Percentiles rank a stretch among this genome's conserved stretches.
Conservation (phyloP, 2,113 vertebrate species). For the Pholis gunnellus region DNA sequence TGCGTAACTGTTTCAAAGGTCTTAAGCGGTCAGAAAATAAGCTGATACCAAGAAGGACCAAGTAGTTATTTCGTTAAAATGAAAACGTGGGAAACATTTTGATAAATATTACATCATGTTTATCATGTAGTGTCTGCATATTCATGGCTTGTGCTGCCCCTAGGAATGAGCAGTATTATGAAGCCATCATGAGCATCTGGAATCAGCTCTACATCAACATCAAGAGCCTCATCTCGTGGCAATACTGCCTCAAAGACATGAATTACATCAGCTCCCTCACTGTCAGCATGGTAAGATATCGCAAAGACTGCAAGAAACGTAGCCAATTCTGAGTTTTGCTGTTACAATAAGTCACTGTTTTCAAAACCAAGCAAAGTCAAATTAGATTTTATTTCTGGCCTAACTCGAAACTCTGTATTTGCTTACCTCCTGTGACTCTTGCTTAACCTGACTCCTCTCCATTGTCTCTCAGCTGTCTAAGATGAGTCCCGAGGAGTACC, state of each 20-base stretch:
- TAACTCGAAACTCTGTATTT: neutral
- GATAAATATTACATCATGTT: neutral
- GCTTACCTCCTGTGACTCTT: neutral
- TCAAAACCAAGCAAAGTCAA: neutral
- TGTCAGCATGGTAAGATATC: slow-evolving; percentile 86
- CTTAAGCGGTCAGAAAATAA: neutral
- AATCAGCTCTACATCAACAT: slow-evolving; percentile 98
- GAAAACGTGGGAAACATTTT: neutral
- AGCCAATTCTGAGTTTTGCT: neutral
- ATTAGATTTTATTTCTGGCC: neutral
- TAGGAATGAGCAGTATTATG: slow-evolving; percentile 97
- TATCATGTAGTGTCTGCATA: neutral
- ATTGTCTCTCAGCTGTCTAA: slow-evolving; percentile 87
- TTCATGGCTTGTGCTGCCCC: slow-evolving; percentile 19
- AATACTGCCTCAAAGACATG: slow-evolving; percentile 94
- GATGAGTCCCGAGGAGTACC: slow-evolving; percentile 95
- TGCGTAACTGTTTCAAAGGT: neutral
- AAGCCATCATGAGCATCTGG: slow-evolving; percentile 93
- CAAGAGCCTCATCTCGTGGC: slow-evolving; percentile 97
- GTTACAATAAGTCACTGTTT: neutral
- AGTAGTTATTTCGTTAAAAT: neutral
- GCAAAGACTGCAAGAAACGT: neutral
- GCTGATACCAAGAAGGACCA: neutral
- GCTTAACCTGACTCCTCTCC: neutral
- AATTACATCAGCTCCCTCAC: slow-evolving; percentile 94